These are phyloP conservation scores for Cybosia mesomella DNA, from an alignment of 2,888 invertebrate species.

Conservation along the genomic window DNA sequence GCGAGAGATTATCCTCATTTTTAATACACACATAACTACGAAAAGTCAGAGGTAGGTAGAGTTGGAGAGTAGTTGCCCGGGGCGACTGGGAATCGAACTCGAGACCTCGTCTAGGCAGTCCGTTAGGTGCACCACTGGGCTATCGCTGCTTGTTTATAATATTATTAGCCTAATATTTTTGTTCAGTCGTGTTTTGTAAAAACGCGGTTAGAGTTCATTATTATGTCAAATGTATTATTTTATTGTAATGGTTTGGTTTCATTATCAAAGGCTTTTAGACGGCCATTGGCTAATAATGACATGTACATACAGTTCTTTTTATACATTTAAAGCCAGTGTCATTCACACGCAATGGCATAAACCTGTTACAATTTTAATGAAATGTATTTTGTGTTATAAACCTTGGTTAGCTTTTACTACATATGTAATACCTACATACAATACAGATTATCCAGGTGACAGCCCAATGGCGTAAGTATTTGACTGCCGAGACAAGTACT, in stretches of 20 bases:
- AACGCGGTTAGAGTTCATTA: background rate
- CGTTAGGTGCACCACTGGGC: too few relatives aligned
- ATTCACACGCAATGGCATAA: conserved; percentile 10
- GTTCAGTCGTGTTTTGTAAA: background rate
- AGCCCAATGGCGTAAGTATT: too few relatives aligned
- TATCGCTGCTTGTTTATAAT: background rate
- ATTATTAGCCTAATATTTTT: background rate
- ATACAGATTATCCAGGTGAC: too few relatives aligned
- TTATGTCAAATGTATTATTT: background rate
- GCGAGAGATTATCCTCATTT: too few relatives aligned
- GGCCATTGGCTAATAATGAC: background rate
- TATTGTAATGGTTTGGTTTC: background rate
- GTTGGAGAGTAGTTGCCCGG: too few relatives aligned
- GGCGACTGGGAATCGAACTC: too few relatives aligned
- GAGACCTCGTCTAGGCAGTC: too few relatives aligned
- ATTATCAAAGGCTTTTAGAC: background rate
- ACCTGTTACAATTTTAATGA: background rate
- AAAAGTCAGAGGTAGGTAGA: too few relatives aligned
- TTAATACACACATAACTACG: too few relatives aligned
- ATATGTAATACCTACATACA: background rate
- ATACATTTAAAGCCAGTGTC: background rate
- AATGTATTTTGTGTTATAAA: background rate
- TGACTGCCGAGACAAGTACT: too few relatives aligned
- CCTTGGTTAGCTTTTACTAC: background rate
- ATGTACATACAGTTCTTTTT: background rate